Percentiles rank a stretch among this genome's conserved stretches.
phyloP scores from a whole-genome alignment of 2,888 invertebrate species.

The Drosophila emarginata region DNA sequence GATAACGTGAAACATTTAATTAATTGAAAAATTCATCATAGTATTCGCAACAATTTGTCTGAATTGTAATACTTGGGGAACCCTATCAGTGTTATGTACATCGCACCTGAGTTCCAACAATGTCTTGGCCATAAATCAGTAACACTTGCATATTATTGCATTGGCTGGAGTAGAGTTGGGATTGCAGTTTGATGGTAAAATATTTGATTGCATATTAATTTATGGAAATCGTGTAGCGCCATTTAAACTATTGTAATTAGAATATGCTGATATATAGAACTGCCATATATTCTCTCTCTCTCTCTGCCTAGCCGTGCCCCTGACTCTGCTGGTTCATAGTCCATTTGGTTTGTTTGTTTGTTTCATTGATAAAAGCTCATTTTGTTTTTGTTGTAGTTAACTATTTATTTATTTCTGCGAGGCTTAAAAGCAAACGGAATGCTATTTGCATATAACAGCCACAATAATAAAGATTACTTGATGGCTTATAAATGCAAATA shows the following conservation, averaged over 20 bases:
- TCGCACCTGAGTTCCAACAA: not conserved
- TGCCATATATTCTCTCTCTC: not conserved
- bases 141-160: constrained; percentile 70
- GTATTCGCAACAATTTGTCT: not conserved
- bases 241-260: constrained; percentile 54
- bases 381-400: constrained; percentile 23
- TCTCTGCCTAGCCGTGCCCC: not conserved
- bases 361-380: constrained; percentile 57
- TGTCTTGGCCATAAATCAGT: constrained; percentile 68
- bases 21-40: no score
- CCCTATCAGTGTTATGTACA: not conserved
- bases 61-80: not conserved
- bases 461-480: constrained; percentile 9
- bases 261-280: constrained; percentile 43
- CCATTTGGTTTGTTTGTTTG: constrained; percentile 4
- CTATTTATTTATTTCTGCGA: constrained; percentile 45
- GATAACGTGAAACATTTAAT: no score
- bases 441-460: constrained; percentile 29
- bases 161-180: constrained; percentile 21
- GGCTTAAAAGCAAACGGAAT: constrained; percentile 44
- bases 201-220: constrained; percentile 59
- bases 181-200: constrained; percentile 30
- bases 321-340: not conserved
- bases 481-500: constrained; percentile 1
- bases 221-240: constrained; percentile 64